Conservation (phyloP, 2,113 vertebrate genomes). For the Atrichornis clamosus region DNA sequence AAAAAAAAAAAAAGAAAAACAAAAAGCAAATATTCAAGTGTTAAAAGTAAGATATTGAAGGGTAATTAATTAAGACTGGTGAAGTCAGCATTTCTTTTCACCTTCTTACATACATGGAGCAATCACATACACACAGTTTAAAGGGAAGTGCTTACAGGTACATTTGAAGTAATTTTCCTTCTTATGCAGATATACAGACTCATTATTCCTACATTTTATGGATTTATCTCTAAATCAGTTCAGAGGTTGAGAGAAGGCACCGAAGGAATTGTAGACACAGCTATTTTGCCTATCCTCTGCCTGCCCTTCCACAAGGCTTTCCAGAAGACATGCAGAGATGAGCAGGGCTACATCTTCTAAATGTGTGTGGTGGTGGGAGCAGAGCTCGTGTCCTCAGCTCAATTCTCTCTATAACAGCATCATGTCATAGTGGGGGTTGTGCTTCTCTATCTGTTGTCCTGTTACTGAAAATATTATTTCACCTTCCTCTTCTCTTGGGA, state of each 20-base stretch:
- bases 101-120: background rate
- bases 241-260: background rate
- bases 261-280: background rate
- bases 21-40: background rate
- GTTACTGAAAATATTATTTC: background rate
- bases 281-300: background rate
- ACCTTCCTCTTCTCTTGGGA: background rate
- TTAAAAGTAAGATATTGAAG: background rate
- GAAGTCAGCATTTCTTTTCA: background rate
- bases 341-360: background rate
- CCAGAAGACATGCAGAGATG: background rate
- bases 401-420: background rate
- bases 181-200: background rate
- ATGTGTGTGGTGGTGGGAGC: rapidly evolving
- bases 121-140: background rate
- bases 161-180: background rate
- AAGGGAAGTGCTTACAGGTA: background rate
- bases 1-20: background rate
- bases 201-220: background rate
- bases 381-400: background rate
- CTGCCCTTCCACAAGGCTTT: background rate
- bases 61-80: background rate
- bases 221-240: background rate
- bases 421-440: rapidly evolving
- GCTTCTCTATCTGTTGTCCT: background rate